A percentile compares a stretch with the other conserved stretches of the same genome.
These are phyloP conservation scores for Meda fulgida DNA, from an alignment of 2,797 vertebrate species.

Conservation along the genomic window DNA sequence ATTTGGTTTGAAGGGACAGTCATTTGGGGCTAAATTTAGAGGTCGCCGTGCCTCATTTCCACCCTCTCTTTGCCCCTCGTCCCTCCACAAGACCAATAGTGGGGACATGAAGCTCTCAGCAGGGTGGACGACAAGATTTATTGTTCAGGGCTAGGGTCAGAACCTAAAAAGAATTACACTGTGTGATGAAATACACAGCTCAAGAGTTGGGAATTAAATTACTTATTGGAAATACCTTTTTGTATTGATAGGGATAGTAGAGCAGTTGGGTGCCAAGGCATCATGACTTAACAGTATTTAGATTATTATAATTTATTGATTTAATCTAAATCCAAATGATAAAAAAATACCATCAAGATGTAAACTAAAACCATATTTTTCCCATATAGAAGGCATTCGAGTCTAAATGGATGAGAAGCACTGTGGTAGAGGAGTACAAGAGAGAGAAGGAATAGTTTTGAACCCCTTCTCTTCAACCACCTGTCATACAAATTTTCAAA, in stretches of 20 bases:
- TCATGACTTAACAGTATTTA: too few relatives aligned
- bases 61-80: neutral
- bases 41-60: neutral
- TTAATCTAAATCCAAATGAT: neutral
- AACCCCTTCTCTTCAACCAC: neutral
- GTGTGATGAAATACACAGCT: neutral
- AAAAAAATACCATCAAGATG: neutral
- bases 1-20: slow-evolving; percentile 48
- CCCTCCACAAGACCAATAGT: neutral
- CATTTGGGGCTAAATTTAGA: slow-evolving; percentile 57
- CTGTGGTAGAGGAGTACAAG: neutral
- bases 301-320: too few relatives aligned
- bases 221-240: neutral
- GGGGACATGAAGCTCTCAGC: slow-evolving; percentile 7
- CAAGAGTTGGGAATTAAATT: neutral
- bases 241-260: neutral
- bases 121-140: neutral
- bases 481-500: neutral
- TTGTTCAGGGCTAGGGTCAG: neutral
- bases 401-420: neutral
- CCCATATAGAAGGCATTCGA: neutral
- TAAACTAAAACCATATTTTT: neutral
- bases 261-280: neutral
- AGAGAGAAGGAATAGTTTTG: too few relatives aligned
- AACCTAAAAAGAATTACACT: neutral